Conservation (phyloP, 2,888 invertebrate genomes). For the Plagodis pulveraria region DNA sequence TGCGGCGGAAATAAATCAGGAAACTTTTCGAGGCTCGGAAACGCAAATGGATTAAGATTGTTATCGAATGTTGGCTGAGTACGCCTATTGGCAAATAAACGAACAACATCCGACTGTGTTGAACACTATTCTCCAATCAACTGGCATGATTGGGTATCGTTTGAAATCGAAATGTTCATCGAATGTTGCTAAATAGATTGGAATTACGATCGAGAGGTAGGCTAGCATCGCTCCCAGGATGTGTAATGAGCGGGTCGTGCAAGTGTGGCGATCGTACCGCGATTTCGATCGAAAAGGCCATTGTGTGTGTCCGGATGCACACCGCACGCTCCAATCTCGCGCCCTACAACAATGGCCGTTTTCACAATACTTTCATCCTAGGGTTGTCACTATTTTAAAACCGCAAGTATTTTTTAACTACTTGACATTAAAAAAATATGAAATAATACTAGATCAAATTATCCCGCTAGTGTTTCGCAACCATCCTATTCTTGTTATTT, state of each 20-base stretch:
- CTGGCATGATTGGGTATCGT: conserved; percentile 11
- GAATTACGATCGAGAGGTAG: conserved; percentile 39
- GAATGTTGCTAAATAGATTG: conserved; percentile 40
- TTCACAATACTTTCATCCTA: conserved; percentile 41
- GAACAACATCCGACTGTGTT: conserved; percentile 4
- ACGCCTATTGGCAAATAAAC: conserved; percentile 16
- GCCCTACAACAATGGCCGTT: conserved; percentile 55
- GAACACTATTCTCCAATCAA: conserved; percentile 20
- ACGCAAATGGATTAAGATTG: conserved; percentile 31
- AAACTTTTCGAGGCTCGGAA: conserved; percentile 18
- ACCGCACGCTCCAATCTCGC: conserved; percentile 71
- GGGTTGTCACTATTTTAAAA: conserved; percentile 42
- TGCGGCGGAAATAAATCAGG: conserved; percentile 30
- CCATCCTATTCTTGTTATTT: too few species aligned
- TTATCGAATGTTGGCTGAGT: conserved; percentile 20
- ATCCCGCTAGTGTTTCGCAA: too few species aligned
- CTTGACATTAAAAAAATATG: too few species aligned
- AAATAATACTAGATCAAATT: too few species aligned
- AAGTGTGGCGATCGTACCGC: conserved; percentile 59
- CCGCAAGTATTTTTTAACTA: too few species aligned
- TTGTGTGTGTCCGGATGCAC: conserved; percentile 70
- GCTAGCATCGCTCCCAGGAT: conserved; percentile 45
- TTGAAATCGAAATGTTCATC: conserved; percentile 28
- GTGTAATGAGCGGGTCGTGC: conserved; percentile 46
- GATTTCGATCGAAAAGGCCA: conserved; percentile 67